phyloP scores from a whole-genome alignment of 2,113 vertebrate species.

The Lepidothrix coronata region DNA sequence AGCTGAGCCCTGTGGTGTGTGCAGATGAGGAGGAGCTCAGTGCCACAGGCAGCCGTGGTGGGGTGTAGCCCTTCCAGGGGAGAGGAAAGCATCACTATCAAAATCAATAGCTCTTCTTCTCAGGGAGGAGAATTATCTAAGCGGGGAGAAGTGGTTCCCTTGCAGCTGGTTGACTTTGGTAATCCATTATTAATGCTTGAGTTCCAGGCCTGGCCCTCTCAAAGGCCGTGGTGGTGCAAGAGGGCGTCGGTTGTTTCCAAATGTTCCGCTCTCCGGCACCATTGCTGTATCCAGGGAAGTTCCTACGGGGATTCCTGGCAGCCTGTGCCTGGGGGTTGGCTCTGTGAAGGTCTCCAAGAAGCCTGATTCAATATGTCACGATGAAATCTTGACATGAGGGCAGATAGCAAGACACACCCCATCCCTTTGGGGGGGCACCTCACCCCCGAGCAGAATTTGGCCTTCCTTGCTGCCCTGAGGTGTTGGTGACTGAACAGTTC shows the following conservation, averaged over 20 bases:
- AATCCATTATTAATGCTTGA: slow-evolving; percentile 49
- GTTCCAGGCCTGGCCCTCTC: slow-evolving; percentile 15
- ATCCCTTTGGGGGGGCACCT: background rate
- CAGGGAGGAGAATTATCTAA: slow-evolving; percentile 10
- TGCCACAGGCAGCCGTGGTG: background rate
- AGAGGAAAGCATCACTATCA: slow-evolving; percentile 44
- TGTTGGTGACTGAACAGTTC: background rate
- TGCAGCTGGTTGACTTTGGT: slow-evolving; percentile 44
- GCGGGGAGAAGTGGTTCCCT: slow-evolving; percentile 48
- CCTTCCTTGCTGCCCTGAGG: background rate
- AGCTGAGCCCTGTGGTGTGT: background rate
- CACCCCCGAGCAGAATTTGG: background rate
- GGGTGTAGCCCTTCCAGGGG: background rate
- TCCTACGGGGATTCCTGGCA: background rate
- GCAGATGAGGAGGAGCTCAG: background rate
- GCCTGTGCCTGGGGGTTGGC: background rate
- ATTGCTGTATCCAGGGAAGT: background rate
- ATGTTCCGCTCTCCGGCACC: background rate
- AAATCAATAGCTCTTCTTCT: slow-evolving; percentile 63
- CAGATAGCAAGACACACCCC: background rate
- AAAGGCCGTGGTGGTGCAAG: background rate
- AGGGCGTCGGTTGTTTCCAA: background rate
- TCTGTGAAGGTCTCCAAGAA: background rate
- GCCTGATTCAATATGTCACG: background rate
- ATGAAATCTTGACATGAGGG: background rate